Conservation (phyloP, 2,888 invertebrate genomes). For the Spodoptera picta region DNA sequence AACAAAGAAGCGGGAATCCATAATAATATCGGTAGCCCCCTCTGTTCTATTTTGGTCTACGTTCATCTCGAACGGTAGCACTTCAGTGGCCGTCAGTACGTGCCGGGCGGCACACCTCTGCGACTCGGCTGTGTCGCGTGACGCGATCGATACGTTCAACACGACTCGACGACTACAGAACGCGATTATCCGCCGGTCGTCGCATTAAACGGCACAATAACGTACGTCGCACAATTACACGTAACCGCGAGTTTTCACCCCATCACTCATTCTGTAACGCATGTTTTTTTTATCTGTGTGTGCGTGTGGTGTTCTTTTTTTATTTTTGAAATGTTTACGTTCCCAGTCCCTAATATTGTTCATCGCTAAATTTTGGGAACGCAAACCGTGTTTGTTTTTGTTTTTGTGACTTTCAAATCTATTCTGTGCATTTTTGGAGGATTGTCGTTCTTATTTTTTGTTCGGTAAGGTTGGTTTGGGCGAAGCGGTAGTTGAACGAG, state of each 20-base stretch:
- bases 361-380: slow-evolving; percentile 14
- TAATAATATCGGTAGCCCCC: slow-evolving; percentile 24
- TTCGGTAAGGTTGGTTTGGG: slow-evolving; percentile 22
- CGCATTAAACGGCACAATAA: slow-evolving; percentile 64
- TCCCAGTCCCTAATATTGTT: slow-evolving; percentile 15
- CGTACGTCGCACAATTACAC: slow-evolving; percentile 62
- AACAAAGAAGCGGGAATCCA: slow-evolving; percentile 35
- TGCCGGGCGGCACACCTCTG: slow-evolving; percentile 72
- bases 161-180: slow-evolving; percentile 52
- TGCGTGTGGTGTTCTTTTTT: slow-evolving; percentile 39
- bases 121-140: slow-evolving; percentile 45
- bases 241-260: slow-evolving; percentile 44
- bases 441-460: slow-evolving; percentile 34
- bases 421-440: slow-evolving; percentile 14
- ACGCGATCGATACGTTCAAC: slow-evolving; percentile 55
- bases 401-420: slow-evolving; percentile 28
- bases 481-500: slow-evolving; percentile 17
- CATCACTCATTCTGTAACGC: slow-evolving; percentile 41
- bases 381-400: slow-evolving; percentile 34
- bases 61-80: slow-evolving; percentile 56
- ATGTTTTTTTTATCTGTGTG: slow-evolving; percentile 41
- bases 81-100: slow-evolving; percentile 79
- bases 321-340: slow-evolving; percentile 33
- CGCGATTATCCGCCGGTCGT: slow-evolving; percentile 48
- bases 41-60: slow-evolving; percentile 62